Evolutionary conservation across 92 coral and sea anemone species (phyloP), one percentile per base, ranked within the genome.

Genomic region (Virgularia gustaviana): DNA sequence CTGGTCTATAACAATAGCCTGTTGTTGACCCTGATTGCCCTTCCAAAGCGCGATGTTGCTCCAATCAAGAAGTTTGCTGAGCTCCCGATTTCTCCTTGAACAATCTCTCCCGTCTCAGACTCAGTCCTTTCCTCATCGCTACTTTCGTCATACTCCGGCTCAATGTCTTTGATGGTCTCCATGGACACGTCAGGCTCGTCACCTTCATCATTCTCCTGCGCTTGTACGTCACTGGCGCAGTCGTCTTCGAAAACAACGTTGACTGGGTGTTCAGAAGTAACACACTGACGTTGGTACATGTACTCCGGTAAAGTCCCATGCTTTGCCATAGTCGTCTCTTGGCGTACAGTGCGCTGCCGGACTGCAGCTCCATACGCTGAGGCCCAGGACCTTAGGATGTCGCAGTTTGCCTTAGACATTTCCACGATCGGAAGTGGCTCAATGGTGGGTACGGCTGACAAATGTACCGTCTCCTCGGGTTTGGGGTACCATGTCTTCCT

Each of bases 261-360:
- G 22, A 76, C 49, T n/a, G 78, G 65, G 11, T 43, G 12, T 30
- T 72, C 88, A 10, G 73, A 79, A 36, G n/a, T 30, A 58, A 73
- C 63, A 39, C 81, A 79, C 34, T 79, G 84, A 32, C 85, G 43
- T 55, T 83, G 88, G 56, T 84, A 84, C 57, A 84, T 73, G 56
- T 24, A 84, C 80, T 84, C 81, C 8, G 88, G 85, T 23, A 79
- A 60, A 41, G 85, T 79, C n/a, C 84, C 81, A 72, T 79, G 81
- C 71, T 79, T 84, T 36, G 71, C 51, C 85, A 75, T 81, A 0
- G 85, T 81, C 8, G 85, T 75, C 61, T 79, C 79, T 36, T 82
- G 82, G 71, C 81, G 72, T 24, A 75, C 82, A 25, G 82, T 57
- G 7, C 74, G 24, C 33, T 45, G 82, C 15, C 82, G 65, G 2